Evolutionary conservation across 2,797 vertebrate genomes (phyloP).

Genomic region (Cossypha niveicapilla): DNA sequence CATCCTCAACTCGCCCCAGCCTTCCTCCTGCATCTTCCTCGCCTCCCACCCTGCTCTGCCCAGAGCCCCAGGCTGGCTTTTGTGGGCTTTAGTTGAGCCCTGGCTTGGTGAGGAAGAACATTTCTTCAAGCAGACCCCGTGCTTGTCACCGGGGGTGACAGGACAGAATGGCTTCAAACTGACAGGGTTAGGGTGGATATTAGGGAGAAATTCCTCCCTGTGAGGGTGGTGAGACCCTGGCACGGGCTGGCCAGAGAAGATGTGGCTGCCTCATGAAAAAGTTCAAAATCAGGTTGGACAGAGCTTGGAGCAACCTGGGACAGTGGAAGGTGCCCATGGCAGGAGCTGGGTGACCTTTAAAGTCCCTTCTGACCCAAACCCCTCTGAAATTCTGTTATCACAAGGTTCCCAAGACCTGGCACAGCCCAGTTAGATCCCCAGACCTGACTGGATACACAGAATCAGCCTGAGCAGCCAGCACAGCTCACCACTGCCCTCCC

Average conservation of each 20-base stretch:
- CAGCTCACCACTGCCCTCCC: not conserved
- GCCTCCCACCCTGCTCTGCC: not conserved
- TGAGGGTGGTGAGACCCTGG: not conserved
- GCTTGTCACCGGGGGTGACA: not conserved
- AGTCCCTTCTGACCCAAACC: not conserved
- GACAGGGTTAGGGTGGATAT: not conserved
- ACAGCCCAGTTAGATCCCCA: accelerated
- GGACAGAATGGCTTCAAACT: not conserved
- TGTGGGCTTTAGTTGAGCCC: not conserved
- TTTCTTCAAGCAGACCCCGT: no score
- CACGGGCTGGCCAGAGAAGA: not conserved
- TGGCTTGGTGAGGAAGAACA: accelerated
- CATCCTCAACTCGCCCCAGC: accelerated
- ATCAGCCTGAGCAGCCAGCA: not conserved
- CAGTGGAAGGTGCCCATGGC: not conserved
- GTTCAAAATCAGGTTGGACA: accelerated
- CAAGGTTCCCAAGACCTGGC: not conserved
- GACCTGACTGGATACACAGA: not conserved
- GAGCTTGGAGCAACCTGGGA: not conserved
- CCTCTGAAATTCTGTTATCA: not conserved
- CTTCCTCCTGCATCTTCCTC: not conserved
- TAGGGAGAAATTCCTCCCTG: not conserved
- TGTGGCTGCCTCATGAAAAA: not conserved
- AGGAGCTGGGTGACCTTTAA: not conserved
- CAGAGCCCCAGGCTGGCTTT: not conserved